phyloP scores from a whole-genome alignment of 2,888 invertebrate genomes.

The Caenorhabditis drosophilae region DNA sequence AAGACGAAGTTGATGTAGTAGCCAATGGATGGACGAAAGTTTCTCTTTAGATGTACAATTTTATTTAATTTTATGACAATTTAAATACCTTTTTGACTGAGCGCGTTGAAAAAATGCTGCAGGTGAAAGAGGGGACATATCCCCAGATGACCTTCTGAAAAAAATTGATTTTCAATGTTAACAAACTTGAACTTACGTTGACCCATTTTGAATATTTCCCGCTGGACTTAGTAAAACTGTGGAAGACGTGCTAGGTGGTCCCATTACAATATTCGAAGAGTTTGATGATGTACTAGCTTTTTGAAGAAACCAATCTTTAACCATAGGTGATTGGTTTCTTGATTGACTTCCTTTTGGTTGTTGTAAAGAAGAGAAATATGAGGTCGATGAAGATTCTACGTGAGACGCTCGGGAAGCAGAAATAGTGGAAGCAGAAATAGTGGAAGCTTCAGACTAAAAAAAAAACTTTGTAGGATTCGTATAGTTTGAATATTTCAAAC shows the following conservation, averaged over 20 bases:
- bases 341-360: background rate
- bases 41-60: too few relatives aligned
- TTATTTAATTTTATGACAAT: too few relatives aligned
- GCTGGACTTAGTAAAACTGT: conserved; percentile 28
- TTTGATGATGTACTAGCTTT: background rate
- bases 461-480: too few relatives aligned
- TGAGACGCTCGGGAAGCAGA: background rate
- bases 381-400: background rate
- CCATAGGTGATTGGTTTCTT: background rate
- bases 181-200: conserved; percentile 8
- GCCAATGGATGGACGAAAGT: background rate
- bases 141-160: conserved; percentile 23
- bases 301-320: too few relatives aligned
- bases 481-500: too few relatives aligned
- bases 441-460: conserved; percentile 3
- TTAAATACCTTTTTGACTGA: too few relatives aligned
- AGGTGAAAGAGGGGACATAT: background rate
- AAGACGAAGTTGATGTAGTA: background rate
- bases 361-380: background rate
- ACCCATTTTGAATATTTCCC: conserved; percentile 27
- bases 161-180: background rate
- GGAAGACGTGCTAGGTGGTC: conserved; percentile 23
- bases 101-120: too few relatives aligned
- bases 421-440: background rate
- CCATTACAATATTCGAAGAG: conserved; percentile 15